Evolutionary conservation across 2,113 vertebrate species (phyloP).

Genomic region (Mugil cephalus): DNA sequence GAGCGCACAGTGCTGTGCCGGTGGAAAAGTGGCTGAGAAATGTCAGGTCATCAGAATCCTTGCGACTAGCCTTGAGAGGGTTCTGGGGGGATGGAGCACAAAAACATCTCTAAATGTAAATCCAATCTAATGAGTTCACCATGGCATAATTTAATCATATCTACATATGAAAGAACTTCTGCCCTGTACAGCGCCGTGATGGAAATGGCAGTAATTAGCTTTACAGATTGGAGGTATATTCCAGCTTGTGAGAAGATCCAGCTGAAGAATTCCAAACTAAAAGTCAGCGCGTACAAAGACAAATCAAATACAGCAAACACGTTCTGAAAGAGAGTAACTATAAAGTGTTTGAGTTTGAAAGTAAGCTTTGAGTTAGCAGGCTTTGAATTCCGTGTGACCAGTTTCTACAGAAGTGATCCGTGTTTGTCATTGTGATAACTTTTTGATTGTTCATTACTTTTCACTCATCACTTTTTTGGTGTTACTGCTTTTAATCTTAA

Average conservation of each 20-base stretch:
- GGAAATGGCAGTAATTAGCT: constrained; percentile 72
- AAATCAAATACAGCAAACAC: constrained; percentile 8
- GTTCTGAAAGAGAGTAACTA: constrained; percentile 26
- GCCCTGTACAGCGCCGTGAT: constrained; percentile 42
- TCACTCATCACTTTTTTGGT: not conserved
- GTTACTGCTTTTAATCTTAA: not conserved
- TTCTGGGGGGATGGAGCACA: constrained; percentile 53
- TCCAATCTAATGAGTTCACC: constrained; percentile 73
- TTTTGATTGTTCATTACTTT: not conserved
- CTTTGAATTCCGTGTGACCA: not conserved
- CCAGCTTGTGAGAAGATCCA: constrained; percentile 26
- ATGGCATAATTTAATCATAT: constrained; percentile 77
- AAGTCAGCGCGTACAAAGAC: constrained; percentile 22
- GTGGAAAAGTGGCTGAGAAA: constrained; percentile 57
- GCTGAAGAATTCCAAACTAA: constrained; percentile 31
- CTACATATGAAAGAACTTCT: constrained; percentile 76
- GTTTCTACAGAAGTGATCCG: constrained; percentile 16
- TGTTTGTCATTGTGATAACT: not conserved
- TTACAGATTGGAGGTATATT: constrained; percentile 61
- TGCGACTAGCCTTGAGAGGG: constrained; percentile 40
- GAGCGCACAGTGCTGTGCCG: constrained; percentile 19
- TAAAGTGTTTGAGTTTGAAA: not conserved
- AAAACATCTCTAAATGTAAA: constrained; percentile 78
- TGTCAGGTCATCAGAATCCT: constrained; percentile 78
- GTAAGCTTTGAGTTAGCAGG: not conserved